These are phyloP conservation scores for Oncorhynchus mykiss DNA, from an alignment of 2,113 vertebrate genomes.

Conservation along the genomic window DNA sequence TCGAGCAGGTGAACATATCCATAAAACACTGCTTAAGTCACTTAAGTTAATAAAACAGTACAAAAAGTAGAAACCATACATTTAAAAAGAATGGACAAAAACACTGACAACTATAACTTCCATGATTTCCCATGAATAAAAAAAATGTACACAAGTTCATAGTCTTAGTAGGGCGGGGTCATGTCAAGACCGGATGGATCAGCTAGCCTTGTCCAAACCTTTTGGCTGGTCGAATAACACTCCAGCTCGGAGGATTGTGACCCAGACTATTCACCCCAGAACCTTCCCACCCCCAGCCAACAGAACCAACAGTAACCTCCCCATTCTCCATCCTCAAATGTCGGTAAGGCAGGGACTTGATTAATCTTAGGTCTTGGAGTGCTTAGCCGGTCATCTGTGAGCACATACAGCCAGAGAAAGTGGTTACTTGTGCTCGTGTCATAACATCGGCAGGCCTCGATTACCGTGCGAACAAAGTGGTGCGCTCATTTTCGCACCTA, in stretches of 20 bases:
- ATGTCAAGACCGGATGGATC: slow-evolving; percentile 9
- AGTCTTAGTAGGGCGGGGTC: slow-evolving; percentile 21
- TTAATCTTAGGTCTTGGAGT: slow-evolving; percentile 66
- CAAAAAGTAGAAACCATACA: slow-evolving; percentile 82
- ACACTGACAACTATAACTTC: slow-evolving; percentile 64
- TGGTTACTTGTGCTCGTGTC: slow-evolving; percentile 47
- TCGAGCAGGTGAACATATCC: slow-evolving; percentile 96
- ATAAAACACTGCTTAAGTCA: slow-evolving; percentile 94
- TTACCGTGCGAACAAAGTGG: slow-evolving; percentile 76
- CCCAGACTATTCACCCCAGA: slow-evolving; percentile 14
- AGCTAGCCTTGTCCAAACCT: slow-evolving; percentile 40
- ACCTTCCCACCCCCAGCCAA: slow-evolving; percentile 28
- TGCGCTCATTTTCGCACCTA: slow-evolving; percentile 35
- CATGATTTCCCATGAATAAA: slow-evolving; percentile 68
- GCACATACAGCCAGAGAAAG: slow-evolving; percentile 43
- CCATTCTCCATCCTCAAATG: slow-evolving; percentile 68
- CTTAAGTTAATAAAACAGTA: slow-evolving; percentile 93
- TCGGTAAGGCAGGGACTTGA: slow-evolving; percentile 77
- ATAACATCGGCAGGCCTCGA: slow-evolving; percentile 59
- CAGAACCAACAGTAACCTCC: slow-evolving; percentile 37
- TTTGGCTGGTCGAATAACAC: slow-evolving; percentile 55
- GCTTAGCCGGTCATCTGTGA: slow-evolving; percentile 58
- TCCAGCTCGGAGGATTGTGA: slow-evolving; percentile 13
- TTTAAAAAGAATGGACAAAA: slow-evolving; percentile 69
- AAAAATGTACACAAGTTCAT: slow-evolving; percentile 77